Evolutionary conservation across 2,888 invertebrate genomes (phyloP), one percentile per base, ranked within the genome.

Genomic region (Heliconius charithonia): DNA sequence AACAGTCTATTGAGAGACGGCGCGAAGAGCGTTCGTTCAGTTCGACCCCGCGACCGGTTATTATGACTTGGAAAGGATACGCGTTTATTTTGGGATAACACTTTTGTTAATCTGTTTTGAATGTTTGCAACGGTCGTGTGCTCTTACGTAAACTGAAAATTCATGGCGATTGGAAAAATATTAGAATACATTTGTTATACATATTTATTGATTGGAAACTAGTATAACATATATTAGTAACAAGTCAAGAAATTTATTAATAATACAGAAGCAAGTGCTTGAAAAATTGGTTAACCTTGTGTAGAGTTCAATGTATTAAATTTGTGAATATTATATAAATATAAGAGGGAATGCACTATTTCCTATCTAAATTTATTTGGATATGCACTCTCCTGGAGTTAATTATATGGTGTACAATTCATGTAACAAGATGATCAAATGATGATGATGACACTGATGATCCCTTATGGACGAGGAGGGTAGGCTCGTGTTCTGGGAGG

Each of bases 391-490:
- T 56, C 19, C 56, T 56, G 56, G 56, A n/a, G 56, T 9, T 56
- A 9, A n/a, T 41, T 69, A 65, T 77, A 25, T 25, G 37, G n/a
- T 62, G 4, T 27, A 4, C 27, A 63, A 22, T 66, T 41, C 7
- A 74, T 75, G 75, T 29, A 41, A 67, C 41, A 76, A 66, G 76
- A 76, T 78, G 74, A 72, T 6, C 63, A 25, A 10, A 59, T 67
- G 75, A 87, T 90, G 88, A 82, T 76, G 59, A 59, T 63, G 63
- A 29, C 65, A 75, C 86, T 90, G 88, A 82, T 76, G 82, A 79
- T 84, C 80, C 85, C 87, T 86, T 83, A 94, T 94, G 94, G 94
- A 94, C 87, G 91, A 91, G 89, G 94, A 94, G 84, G 95, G 94
- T 78, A 89, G 93, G 63, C 86, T 94, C 80, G 90, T 94, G 82